Evolutionary conservation across 2,888 invertebrate genomes (phyloP), one percentile per base, ranked within the genome.

Genomic region (Ormyrus rosae): DNA sequence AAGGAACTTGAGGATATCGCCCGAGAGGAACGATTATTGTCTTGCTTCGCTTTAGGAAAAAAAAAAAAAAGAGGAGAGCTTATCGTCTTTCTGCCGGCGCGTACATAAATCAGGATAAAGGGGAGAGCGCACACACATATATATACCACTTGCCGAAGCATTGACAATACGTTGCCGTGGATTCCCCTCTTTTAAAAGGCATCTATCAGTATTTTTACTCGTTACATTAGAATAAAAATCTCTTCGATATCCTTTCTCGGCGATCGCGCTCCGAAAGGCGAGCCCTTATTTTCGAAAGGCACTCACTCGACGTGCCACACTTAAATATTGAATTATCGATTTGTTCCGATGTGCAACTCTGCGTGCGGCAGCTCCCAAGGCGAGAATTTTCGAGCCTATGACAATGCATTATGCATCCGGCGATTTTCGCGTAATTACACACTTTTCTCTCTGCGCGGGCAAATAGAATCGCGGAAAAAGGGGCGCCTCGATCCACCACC

Each of bases 91-190:
- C 72, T 56, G 64, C 79, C 65, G 45, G n/a, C n/a, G 58, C 76
- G 68, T 72, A 72, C 72, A 82, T 81, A 79, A 83, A 79, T 73
- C 79, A 73, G 64, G 63, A 70, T 78, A 45, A 78, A 71, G 64
- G 19, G 63, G 50, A 53, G 34, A 48, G 51, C 10, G 34, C 58
- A 7, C 65, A 64, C 48, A 64, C 55, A 55, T 34, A 34, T 4
- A 34, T 64, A 55, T 34, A 0, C 3, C 4, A 34, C 34, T 1
- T 3, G 34, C 4, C 34, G 34, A 64, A 73, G 63, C 45, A 73
- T 78, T 69, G 71, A 58, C 65, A 65, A 70, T 61, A 55, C 67
- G 75, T 46, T 19, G 34, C 45, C 6, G 65, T 55, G 34, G 56
- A 6, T n/a, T 19, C 63, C 45, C 70, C 34, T 58, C 9, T 9